Evolutionary conservation across 2,113 vertebrate genomes (phyloP).

Genomic region (Cottus gobio): DNA sequence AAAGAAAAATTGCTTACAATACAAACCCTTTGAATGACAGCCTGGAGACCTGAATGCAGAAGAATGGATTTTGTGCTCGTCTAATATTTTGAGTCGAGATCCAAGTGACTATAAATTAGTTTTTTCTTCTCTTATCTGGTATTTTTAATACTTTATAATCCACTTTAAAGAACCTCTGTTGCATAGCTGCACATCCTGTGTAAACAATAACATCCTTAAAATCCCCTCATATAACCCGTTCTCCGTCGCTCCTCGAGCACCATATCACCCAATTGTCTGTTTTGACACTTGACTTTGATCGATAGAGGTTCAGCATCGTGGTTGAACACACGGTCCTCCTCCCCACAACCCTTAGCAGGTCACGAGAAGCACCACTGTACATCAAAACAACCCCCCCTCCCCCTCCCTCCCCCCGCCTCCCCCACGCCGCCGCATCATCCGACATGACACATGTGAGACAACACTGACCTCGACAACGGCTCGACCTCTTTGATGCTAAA

Average conservation of each 20-base stretch:
- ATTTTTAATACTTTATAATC: slow-evolving; percentile 48
- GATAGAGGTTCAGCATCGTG: slow-evolving; percentile 74
- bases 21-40: slow-evolving; percentile 72
- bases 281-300: slow-evolving; percentile 83
- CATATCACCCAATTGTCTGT: slow-evolving; percentile 68
- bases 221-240: background rate
- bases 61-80: slow-evolving; percentile 43
- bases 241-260: slow-evolving; percentile 46
- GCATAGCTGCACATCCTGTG: slow-evolving; percentile 11
- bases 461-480: slow-evolving; percentile 81
- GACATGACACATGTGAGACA: slow-evolving; percentile 79
- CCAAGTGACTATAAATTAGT: background rate
- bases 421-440: slow-evolving; percentile 75
- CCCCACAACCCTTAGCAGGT: slow-evolving; percentile 76
- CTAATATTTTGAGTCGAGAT: slow-evolving; percentile 38
- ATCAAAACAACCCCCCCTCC: slow-evolving; percentile 83
- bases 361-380: slow-evolving; percentile 71
- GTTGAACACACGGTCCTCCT: slow-evolving; percentile 64
- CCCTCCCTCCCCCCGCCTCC: no score
- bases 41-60: slow-evolving; percentile 64
- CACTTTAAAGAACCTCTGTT: slow-evolving; percentile 15
- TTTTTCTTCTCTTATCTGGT: slow-evolving; percentile 26
- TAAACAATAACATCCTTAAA: no score
- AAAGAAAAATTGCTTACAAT: slow-evolving; percentile 77
- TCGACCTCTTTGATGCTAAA: slow-evolving; percentile 70